Evolutionary conservation across 2,113 vertebrate genomes (phyloP).

Genomic region (Clarias macrocephalus): DNA sequence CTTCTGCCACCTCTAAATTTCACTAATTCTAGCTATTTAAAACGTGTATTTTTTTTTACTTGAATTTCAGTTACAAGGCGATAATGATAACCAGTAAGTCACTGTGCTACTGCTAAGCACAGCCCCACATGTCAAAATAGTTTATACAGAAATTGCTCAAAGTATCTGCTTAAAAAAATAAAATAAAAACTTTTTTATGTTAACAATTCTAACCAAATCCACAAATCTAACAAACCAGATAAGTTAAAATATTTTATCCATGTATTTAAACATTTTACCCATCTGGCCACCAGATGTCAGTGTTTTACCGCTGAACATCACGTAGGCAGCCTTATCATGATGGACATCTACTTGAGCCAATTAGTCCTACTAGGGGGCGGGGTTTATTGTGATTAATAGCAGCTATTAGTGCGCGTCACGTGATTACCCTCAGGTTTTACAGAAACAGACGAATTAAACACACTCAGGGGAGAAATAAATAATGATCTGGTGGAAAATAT

Average conservation of each 20-base stretch:
- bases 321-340: background rate
- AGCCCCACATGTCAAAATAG: background rate
- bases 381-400: conserved; percentile 31
- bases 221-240: background rate
- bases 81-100: too few species aligned
- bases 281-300: conserved; percentile 33
- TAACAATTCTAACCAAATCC: background rate
- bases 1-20: too few species aligned
- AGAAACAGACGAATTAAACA: conserved; percentile 20
- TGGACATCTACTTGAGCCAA: conserved; percentile 18
- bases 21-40: too few species aligned
- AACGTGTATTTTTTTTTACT: too few species aligned
- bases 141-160: background rate
- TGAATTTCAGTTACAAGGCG: too few species aligned
- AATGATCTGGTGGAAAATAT: background rate
- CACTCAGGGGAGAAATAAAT: background rate
- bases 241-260: too few species aligned
- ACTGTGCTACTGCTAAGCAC: too few species aligned
- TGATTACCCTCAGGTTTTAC: conserved; percentile 21
- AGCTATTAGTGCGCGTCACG: background rate
- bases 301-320: background rate
- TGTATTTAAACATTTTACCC: too few species aligned
- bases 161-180: background rate
- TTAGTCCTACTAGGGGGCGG: conserved; percentile 24
- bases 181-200: background rate